Percentiles rank a stretch among this genome's conserved stretches.
Evolutionary conservation across 2,797 vertebrate species (phyloP).

Genomic region (Microctenopoma lineatum): DNA sequence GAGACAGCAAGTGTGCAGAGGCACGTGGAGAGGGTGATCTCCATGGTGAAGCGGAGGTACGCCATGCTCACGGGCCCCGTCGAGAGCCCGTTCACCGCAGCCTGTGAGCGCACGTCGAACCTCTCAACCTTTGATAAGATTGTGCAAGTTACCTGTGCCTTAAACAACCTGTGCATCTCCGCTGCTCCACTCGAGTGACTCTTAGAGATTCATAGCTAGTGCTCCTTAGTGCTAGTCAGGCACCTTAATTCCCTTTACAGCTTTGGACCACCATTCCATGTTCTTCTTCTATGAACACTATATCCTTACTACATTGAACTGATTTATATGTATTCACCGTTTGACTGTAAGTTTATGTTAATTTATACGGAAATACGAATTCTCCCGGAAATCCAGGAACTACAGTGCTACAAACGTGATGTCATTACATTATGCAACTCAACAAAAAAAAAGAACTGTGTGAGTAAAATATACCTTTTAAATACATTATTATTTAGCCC

Average conservation of each 20-base stretch:
- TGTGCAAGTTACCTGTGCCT: constrained; percentile 85
- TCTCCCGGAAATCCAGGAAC: constrained; percentile 27
- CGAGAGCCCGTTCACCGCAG: constrained; percentile 79
- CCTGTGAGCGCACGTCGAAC: constrained; percentile 74
- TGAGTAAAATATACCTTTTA: constrained; percentile 3
- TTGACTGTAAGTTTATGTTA: neutral
- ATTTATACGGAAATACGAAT: constrained; percentile 6
- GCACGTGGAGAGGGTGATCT: constrained; percentile 81
- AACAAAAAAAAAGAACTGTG: neutral
- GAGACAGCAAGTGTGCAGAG: constrained; percentile 69
- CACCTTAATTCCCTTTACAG: constrained; percentile 44
- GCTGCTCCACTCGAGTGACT: constrained; percentile 81
- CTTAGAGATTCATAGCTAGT: neutral
- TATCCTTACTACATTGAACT: constrained; percentile 4
- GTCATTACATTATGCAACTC: constrained; percentile 50
- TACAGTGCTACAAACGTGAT: constrained; percentile 32
- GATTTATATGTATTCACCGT: constrained; percentile 7
- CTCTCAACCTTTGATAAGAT: constrained; percentile 85
- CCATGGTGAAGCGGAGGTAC: constrained; percentile 82
- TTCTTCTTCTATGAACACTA: constrained; percentile 7
- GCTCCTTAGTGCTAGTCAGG: constrained; percentile 33
- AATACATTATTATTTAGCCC: neutral
- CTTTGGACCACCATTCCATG: constrained; percentile 20
- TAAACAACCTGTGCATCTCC: constrained; percentile 87
- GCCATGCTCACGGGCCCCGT: constrained; percentile 82